A percentile compares a stretch with the other conserved stretches of the same genome.
phyloP scores from a whole-genome alignment of 35 echinoderm and acorn worm species.

The Lytechinus variegatus region DNA sequence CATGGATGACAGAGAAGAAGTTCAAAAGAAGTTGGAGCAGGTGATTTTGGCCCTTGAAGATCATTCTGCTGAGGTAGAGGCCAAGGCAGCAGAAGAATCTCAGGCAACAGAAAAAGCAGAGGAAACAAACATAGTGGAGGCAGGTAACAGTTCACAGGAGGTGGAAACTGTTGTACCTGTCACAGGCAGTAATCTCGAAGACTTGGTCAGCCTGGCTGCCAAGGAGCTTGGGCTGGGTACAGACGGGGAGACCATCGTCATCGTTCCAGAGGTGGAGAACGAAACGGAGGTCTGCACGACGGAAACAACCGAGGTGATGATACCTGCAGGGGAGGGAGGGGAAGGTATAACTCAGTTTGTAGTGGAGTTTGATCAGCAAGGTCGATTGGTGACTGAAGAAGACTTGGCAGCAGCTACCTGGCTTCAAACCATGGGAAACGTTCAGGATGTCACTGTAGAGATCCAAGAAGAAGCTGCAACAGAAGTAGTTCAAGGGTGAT shows the following conservation, averaged over 20 bases:
- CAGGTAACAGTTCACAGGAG: not conserved
- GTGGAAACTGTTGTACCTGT: not conserved
- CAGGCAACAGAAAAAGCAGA: too few relatives aligned
- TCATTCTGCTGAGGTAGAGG: not conserved
- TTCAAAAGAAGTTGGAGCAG: conserved; percentile 41
- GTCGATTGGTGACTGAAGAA: conserved; percentile 38
- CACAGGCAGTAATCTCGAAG: not conserved
- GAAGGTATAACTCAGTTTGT: not conserved
- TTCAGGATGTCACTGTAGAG: conserved; percentile 30
- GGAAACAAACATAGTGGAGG: not conserved
- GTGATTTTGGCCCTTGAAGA: conserved; percentile 42
- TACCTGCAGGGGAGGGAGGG: not conserved
- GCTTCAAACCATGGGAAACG: conserved; percentile 26
- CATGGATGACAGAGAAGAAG: conserved; percentile 30
- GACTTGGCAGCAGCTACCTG: conserved; percentile 39
- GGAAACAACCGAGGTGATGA: not conserved
- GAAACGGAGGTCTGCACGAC: conserved; percentile 35
- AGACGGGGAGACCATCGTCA: conserved; percentile 24
- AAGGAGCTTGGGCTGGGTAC: not conserved
- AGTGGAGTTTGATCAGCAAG: conserved; percentile 3
- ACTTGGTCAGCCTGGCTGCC: not conserved
- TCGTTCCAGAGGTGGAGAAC: conserved; percentile 26
- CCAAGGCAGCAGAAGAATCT: not conserved
- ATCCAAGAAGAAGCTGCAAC: conserved; percentile 28
- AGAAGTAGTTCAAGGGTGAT: not conserved